phyloP scores from a whole-genome alignment of 2,113 vertebrate genomes.

The Ibidorhyncha struthersii region DNA sequence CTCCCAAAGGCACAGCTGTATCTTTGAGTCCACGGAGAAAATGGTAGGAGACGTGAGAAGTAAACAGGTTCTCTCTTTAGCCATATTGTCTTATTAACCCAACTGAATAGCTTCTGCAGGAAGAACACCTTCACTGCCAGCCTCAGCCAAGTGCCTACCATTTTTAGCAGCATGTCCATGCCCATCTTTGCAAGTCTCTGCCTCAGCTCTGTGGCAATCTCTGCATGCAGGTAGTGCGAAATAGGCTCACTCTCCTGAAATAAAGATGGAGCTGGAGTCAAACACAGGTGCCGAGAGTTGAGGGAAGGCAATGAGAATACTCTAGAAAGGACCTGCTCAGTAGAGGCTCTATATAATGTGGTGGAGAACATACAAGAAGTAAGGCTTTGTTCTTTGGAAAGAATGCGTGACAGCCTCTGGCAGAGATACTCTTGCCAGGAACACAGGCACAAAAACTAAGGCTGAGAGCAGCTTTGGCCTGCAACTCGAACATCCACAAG shows the following conservation, averaged over 20 bases:
- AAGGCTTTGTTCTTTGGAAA: background rate
- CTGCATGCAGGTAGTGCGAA: constrained; percentile 81
- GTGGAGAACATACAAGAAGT: background rate
- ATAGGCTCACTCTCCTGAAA: constrained; percentile 91
- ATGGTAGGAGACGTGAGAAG: background rate
- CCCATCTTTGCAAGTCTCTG: constrained; percentile 89
- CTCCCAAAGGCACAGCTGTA: background rate
- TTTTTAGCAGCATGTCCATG: constrained; percentile 91
- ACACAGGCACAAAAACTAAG: background rate
- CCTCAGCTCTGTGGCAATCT: constrained; percentile 78
- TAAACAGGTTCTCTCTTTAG: background rate
- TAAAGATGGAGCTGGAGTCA: background rate
- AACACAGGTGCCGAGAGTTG: background rate
- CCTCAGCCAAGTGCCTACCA: constrained; percentile 78
- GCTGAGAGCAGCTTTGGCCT: background rate
- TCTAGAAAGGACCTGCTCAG: background rate
- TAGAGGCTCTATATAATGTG: background rate
- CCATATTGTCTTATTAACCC: background rate
- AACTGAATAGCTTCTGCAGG: background rate
- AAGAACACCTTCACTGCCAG: background rate
- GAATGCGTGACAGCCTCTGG: background rate
- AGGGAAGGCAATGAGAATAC: background rate
- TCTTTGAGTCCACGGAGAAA: background rate
- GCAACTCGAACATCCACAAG: background rate
- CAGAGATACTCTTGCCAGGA: background rate